Evolutionary conservation across 2,797 vertebrate species (phyloP).

Genomic region (Dendrocincla tyrannina): DNA sequence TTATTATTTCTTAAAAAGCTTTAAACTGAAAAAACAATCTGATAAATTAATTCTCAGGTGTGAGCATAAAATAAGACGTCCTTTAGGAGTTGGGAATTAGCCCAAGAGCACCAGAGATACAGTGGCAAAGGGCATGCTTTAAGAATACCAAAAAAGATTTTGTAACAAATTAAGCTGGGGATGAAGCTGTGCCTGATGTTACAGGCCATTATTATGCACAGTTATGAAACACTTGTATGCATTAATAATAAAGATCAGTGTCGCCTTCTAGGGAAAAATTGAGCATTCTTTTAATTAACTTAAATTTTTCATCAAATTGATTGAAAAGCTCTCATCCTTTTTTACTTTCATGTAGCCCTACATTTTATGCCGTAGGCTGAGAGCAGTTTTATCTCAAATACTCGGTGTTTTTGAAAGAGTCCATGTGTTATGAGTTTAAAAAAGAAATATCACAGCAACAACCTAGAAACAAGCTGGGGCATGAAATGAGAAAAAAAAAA

Average conservation of each 20-base stretch:
- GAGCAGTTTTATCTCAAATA: constrained; percentile 68
- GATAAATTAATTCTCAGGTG: constrained; percentile 80
- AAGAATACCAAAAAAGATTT: constrained; percentile 79
- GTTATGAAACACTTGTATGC: constrained; percentile 74
- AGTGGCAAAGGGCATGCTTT: constrained; percentile 74
- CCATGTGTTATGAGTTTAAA: constrained; percentile 2
- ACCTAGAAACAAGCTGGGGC: constrained; percentile 50
- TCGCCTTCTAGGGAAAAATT: constrained; percentile 79
- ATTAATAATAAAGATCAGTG: constrained; percentile 85
- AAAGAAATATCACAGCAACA: constrained; percentile 44
- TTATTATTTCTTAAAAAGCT: constrained; percentile 39
- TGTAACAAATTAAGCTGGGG: constrained; percentile 78
- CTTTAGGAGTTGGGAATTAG: constrained; percentile 71
- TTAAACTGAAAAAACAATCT: constrained; percentile 70
- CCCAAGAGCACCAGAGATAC: constrained; percentile 63
- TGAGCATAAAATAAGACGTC: constrained; percentile 62
- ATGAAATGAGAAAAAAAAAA: constrained; percentile 43
- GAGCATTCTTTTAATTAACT: constrained; percentile 84
- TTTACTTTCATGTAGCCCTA: constrained; percentile 75
- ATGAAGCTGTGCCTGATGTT: constrained; percentile 74
- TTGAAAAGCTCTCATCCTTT: constrained; percentile 81
- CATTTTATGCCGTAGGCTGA: constrained; percentile 69
- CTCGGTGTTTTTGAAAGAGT: constrained; percentile 61
- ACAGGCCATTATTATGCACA: constrained; percentile 75
- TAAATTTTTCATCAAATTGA: constrained; percentile 83